These are phyloP conservation scores for Platycnemis pennipes DNA, from an alignment of 2,888 invertebrate genomes.

Conservation along the genomic window DNA sequence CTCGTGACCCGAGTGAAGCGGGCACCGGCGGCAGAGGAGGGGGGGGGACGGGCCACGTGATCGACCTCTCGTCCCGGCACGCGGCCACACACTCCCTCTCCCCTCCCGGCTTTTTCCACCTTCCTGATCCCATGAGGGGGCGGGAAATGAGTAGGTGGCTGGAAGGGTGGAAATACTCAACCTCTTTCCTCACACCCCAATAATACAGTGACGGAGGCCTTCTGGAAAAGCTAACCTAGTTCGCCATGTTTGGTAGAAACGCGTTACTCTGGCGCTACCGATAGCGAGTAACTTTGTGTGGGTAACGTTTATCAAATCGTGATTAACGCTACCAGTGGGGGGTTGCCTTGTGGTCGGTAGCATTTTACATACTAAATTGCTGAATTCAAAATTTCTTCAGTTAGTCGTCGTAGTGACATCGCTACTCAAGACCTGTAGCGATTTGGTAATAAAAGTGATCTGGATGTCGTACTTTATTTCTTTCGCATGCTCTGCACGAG, in stretches of 20 bases:
- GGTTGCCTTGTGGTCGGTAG: no score
- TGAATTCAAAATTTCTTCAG: no score
- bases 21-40: not conserved
- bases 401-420: no score
- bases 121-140: not conserved
- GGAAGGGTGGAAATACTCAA: conserved; percentile 20
- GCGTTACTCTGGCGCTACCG: not conserved
- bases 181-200: not conserved
- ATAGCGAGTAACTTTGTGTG: not conserved
- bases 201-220: not conserved
- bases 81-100: conserved; percentile 73
- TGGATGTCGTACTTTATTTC: no score
- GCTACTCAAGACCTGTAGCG: no score
- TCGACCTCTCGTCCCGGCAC: conserved; percentile 72
- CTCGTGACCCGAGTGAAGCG: not conserved
- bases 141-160: not conserved
- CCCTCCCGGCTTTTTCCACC: not conserved
- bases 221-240: no score
- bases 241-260: no score
- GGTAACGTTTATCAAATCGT: no score
- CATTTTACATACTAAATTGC: no score
- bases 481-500: no score
- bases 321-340: no score
- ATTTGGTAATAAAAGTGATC: no score
- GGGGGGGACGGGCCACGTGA: conserved; percentile 43